A percentile compares a stretch with the other conserved stretches of the same genome.
These are phyloP conservation scores for Anagyrus pseudococci DNA, from an alignment of 2,888 invertebrate species.

Conservation along the genomic window DNA sequence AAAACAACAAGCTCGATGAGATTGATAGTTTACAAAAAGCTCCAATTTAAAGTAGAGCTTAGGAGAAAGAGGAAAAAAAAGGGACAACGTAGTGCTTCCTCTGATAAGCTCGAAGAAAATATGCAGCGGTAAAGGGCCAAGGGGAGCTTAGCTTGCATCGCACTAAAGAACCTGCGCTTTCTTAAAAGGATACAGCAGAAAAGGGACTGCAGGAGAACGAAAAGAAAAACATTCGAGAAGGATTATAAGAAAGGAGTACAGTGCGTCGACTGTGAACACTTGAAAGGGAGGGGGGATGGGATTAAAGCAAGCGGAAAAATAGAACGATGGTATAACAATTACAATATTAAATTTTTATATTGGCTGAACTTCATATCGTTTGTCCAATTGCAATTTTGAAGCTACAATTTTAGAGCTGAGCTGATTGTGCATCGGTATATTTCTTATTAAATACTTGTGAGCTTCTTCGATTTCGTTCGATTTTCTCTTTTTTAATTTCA, in stretches of 20 bases:
- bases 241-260: neutral
- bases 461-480: too few relatives aligned
- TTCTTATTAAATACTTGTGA: too few relatives aligned
- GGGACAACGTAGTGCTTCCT: neutral
- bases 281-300: constrained; percentile 27
- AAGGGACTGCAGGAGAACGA: neutral
- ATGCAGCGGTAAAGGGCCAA: constrained; percentile 13
- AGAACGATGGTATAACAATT: too few relatives aligned
- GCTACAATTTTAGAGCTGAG: too few relatives aligned
- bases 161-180: constrained; percentile 17
- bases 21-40: neutral
- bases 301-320: too few relatives aligned
- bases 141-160: constrained; percentile 2
- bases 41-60: neutral
- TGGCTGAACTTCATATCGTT: too few relatives aligned
- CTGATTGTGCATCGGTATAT: too few relatives aligned
- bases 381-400: too few relatives aligned
- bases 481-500: too few relatives aligned
- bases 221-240: constrained; percentile 2
- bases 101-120: constrained; percentile 26
- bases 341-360: too few relatives aligned
- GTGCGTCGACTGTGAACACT: neutral
- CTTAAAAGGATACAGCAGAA: too few relatives aligned
- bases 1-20: neutral
- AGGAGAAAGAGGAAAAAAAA: constrained; percentile 23